Conservation (phyloP, 2,113 vertebrate genomes). For the Amblyornis subalaris region DNA sequence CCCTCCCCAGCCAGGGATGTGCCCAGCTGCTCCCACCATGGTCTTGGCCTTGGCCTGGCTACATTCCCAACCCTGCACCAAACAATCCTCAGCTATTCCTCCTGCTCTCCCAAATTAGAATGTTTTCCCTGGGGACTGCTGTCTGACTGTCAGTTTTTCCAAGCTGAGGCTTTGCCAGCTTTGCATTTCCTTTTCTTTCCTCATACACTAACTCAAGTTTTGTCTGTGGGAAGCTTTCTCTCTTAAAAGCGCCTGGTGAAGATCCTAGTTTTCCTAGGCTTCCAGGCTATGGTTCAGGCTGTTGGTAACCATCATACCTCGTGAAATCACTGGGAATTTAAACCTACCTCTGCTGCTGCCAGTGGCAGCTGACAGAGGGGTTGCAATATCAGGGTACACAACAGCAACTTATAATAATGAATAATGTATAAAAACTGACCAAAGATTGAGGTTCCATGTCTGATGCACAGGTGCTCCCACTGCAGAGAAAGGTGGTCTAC, state of each 20-base stretch:
- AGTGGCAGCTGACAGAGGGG: not conserved
- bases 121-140: not conserved
- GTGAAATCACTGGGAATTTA: not conserved
- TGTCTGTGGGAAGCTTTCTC: not conserved
- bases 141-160: not conserved
- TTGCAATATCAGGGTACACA: not conserved
- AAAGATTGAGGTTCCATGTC: not conserved
- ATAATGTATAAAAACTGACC: not conserved
- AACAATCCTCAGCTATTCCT: not conserved
- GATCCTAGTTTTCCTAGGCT: not conserved
- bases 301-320: not conserved
- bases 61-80: not conserved
- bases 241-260: not conserved
- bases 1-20: accelerated
- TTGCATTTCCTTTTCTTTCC: not conserved
- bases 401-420: not conserved
- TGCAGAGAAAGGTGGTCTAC: not conserved
- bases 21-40: not conserved
- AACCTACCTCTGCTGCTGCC: not conserved
- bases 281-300: not conserved
- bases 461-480: not conserved
- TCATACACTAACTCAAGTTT: not conserved
- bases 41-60: not conserved
- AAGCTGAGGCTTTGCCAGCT: not conserved
- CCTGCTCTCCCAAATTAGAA: not conserved